A percentile compares a stretch with the other conserved stretches of the same genome.
Evolutionary conservation across 2,113 vertebrate species (phyloP).

Genomic region (Gymnobelideus leadbeateri): DNA sequence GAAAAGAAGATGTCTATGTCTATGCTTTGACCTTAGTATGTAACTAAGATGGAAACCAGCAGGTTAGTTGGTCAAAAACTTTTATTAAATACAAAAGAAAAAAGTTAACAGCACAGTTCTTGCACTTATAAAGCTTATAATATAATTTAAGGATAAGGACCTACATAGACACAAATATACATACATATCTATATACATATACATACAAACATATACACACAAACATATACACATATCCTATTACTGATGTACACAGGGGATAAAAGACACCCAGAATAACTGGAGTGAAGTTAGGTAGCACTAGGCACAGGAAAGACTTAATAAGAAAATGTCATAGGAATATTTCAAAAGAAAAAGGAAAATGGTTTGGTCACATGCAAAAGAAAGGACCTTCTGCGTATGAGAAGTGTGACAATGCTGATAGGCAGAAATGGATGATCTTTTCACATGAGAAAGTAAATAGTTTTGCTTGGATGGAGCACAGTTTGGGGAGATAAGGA

Average conservation of each 20-base stretch:
- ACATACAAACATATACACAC: no score
- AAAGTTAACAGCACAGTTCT: neutral
- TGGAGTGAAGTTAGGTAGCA: neutral
- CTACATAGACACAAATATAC: neutral
- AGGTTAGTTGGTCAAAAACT: constrained; percentile 58
- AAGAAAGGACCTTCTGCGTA: neutral
- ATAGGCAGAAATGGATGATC: neutral
- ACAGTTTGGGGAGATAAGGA: neutral
- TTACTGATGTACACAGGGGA: neutral
- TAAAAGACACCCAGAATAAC: neutral
- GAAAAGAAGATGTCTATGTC: no score
- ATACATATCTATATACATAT: no score
- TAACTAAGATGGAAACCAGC: constrained; percentile 49
- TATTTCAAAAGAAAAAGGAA: neutral
- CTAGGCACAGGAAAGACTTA: neutral
- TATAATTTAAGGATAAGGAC: constrained; percentile 9
- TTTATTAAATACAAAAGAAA: constrained; percentile 16
- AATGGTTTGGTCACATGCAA: neutral
- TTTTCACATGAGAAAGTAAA: neutral
- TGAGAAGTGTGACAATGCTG: neutral
- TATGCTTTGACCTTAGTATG: constrained; percentile 30
- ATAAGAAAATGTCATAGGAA: neutral
- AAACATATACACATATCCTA: neutral
- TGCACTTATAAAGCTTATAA: constrained; percentile 20
- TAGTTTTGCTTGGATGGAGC: neutral